These are phyloP conservation scores for Connochaetes taurinus DNA, from an alignment of 2,113 vertebrate genomes.

Conservation along the genomic window DNA sequence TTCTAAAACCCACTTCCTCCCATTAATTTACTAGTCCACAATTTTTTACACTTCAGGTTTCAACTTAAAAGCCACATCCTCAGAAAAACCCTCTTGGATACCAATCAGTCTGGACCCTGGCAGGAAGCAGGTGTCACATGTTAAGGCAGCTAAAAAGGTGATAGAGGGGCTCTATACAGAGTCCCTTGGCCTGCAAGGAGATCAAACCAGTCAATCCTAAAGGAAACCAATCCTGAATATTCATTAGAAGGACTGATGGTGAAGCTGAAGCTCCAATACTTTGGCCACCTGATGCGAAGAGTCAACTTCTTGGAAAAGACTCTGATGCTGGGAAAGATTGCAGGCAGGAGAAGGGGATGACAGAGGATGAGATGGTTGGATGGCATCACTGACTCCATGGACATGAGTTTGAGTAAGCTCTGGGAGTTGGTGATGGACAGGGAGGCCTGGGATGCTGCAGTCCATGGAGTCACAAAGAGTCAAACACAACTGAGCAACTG, in stretches of 20 bases:
- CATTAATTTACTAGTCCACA: background rate
- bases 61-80: constrained; percentile 25
- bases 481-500: background rate
- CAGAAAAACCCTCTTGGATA: background rate
- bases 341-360: background rate
- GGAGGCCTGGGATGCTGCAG: background rate
- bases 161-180: background rate
- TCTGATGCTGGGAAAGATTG: background rate
- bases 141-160: background rate
- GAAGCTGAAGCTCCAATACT: background rate
- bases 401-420: background rate
- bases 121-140: background rate
- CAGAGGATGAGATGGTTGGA: background rate
- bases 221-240: background rate
- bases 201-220: background rate
- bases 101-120: background rate
- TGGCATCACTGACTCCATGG: background rate
- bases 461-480: background rate
- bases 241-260: background rate
- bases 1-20: background rate
- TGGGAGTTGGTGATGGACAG: background rate
- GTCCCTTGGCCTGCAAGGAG: background rate
- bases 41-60: constrained; percentile 4
- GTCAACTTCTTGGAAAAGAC: background rate
- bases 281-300: background rate